phyloP scores from a whole-genome alignment of 1,140 invertebrate species.

The Paraescarpia echinospica region DNA sequence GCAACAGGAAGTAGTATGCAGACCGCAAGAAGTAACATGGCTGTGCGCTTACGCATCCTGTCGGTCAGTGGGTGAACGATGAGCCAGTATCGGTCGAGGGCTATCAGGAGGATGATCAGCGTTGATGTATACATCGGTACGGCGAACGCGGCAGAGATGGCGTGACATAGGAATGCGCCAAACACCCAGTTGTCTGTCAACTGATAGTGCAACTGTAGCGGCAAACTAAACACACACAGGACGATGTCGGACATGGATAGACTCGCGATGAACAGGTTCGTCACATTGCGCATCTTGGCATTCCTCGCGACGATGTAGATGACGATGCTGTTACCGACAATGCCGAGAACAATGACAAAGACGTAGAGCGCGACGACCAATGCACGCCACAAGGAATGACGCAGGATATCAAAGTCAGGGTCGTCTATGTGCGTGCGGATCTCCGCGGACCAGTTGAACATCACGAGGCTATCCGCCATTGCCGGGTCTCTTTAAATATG shows the following conservation, averaged over 20 bases:
- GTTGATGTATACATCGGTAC: constrained; percentile 72
- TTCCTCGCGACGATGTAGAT: constrained; percentile 81
- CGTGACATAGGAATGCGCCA: constrained; percentile 47
- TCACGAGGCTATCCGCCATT: neutral
- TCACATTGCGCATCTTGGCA: constrained; percentile 92
- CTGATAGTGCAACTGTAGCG: constrained; percentile 72
- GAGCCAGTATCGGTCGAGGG: constrained; percentile 70
- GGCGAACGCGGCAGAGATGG: constrained; percentile 52
- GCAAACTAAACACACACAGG: constrained; percentile 87
- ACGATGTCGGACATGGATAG: constrained; percentile 93
- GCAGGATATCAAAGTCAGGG: constrained; percentile 21
- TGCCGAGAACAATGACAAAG: constrained; percentile 52
- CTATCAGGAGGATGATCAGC: constrained; percentile 72
- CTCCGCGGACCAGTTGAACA: constrained; percentile 8
- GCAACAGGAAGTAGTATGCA: constrained; percentile 39
- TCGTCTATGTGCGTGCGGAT: neutral
- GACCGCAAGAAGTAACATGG: constrained; percentile 38
- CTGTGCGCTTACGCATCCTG: constrained; percentile 44
- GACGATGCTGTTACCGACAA: constrained; percentile 83
- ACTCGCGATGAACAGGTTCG: constrained; percentile 96
- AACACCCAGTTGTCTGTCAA: constrained; percentile 87
- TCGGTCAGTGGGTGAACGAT: constrained; percentile 65
- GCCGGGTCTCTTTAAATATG: neutral
- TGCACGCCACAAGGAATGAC: constrained; percentile 17
- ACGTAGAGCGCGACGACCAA: constrained; percentile 50